Conservation (phyloP, 2,113 vertebrate genomes). For the Elanoides forficatus region DNA sequence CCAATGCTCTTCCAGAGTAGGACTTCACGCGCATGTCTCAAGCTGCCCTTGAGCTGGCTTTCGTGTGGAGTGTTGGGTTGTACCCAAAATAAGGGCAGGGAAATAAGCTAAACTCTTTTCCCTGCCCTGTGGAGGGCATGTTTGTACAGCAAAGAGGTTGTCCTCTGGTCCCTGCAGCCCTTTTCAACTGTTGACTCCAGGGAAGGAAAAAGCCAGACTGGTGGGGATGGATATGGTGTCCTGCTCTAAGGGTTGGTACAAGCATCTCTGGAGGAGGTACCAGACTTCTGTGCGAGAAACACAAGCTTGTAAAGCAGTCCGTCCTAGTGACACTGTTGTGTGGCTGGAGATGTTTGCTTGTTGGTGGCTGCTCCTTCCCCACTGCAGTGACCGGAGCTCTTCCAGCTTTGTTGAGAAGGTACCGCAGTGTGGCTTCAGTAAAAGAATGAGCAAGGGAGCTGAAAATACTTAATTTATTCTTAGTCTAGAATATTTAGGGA, state of each 20-base stretch:
- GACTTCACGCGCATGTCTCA: background rate
- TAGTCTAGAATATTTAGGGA: background rate
- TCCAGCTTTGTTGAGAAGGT: background rate
- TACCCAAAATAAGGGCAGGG: background rate
- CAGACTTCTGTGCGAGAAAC: background rate
- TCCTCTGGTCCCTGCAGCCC: background rate
- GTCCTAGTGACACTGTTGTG: fast-evolving
- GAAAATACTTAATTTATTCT: background rate
- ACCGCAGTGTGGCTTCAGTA: background rate
- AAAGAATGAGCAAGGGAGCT: background rate
- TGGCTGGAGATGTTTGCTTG: background rate
- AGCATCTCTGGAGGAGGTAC: background rate
- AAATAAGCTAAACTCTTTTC: background rate
- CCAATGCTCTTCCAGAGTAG: background rate
- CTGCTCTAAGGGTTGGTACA: background rate
- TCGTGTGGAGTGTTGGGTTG: fast-evolving
- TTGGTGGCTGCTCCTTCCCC: background rate
- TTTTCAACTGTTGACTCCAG: fast-evolving
- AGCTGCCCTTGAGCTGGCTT: slow-evolving; percentile 3
- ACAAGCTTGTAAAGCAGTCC: background rate
- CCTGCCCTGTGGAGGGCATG: background rate
- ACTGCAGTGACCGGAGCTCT: fast-evolving
- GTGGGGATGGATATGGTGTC: background rate
- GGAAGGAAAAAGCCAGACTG: background rate
- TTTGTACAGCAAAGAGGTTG: background rate